Evolutionary conservation across 1,140 invertebrate species (phyloP).

Genomic region (Cotesia vestalis): DNA sequence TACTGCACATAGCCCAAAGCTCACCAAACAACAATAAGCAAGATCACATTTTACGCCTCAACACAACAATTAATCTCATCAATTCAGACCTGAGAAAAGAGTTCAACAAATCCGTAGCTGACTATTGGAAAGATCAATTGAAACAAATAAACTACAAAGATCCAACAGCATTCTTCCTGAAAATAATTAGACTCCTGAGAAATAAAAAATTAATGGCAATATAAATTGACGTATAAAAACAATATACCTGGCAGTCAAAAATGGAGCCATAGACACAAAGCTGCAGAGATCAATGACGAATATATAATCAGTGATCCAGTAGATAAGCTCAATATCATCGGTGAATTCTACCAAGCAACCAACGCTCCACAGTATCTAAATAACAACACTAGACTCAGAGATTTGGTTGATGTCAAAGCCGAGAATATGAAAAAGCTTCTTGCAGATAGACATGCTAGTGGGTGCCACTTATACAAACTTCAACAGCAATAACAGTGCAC

Average conservation of each 20-base stretch:
- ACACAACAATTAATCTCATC: not conserved
- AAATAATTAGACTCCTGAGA: constrained; percentile 25
- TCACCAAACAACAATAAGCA: not conserved
- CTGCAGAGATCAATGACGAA: constrained; percentile 1
- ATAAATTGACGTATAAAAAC: constrained; percentile 21
- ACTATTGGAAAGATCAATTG: constrained; percentile 7
- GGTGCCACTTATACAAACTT: no score
- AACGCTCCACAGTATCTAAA: no score
- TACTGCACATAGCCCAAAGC: constrained; percentile 12
- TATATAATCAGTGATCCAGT: constrained; percentile 24
- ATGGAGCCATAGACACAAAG: not conserved
- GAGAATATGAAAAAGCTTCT: no score
- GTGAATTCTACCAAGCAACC: no score
- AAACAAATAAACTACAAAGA: constrained; percentile 24
- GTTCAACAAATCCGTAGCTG: not conserved
- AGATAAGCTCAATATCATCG: not conserved
- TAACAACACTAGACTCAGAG: no score
- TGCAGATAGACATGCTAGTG: no score
- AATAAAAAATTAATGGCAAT: constrained; percentile 10
- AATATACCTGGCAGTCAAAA: not conserved
- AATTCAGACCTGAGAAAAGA: constrained; percentile 5
- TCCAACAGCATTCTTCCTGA: constrained; percentile 17
- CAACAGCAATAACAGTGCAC: no score
- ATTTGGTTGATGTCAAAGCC: no score
- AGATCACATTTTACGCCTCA: not conserved